A percentile compares a stretch with the other conserved stretches of the same genome.
Conservation (phyloP, 2,113 vertebrate genomes). For the Eidolon helvum region DNA sequence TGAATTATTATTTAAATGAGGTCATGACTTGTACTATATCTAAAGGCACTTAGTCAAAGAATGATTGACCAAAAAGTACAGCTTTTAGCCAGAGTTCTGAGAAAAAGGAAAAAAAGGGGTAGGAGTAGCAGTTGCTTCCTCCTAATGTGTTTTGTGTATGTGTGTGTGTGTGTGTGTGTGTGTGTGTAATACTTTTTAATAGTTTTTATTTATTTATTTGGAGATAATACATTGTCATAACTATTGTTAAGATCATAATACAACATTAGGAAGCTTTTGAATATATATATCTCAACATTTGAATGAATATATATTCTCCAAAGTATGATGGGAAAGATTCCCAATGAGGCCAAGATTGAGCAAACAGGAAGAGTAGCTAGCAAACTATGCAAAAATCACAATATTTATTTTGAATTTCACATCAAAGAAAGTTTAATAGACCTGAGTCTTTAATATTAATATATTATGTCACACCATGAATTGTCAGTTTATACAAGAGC, state of each 20-base stretch:
- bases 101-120: neutral
- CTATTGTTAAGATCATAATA: neutral
- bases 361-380: neutral
- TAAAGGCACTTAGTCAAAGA: neutral
- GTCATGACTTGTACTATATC: neutral
- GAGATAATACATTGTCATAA: neutral
- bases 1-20: conserved; percentile 11
- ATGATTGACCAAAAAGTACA: neutral
- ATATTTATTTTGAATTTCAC: conserved; percentile 8
- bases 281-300: neutral
- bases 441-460: neutral
- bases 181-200: neutral
- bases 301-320: too few species aligned
- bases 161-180: neutral
- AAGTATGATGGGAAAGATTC: neutral
- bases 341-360: neutral
- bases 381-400: conserved; percentile 46
- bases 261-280: neutral
- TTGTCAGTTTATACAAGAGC: neutral
- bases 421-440: neutral
- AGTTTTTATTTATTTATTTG: neutral
- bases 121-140: neutral
- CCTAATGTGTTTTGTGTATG: neutral
- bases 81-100: neutral
- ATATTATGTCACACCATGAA: neutral